These are phyloP conservation scores for Erinaceus europaeus DNA, from an alignment of 2,113 vertebrate genomes.

Conservation along the genomic window DNA sequence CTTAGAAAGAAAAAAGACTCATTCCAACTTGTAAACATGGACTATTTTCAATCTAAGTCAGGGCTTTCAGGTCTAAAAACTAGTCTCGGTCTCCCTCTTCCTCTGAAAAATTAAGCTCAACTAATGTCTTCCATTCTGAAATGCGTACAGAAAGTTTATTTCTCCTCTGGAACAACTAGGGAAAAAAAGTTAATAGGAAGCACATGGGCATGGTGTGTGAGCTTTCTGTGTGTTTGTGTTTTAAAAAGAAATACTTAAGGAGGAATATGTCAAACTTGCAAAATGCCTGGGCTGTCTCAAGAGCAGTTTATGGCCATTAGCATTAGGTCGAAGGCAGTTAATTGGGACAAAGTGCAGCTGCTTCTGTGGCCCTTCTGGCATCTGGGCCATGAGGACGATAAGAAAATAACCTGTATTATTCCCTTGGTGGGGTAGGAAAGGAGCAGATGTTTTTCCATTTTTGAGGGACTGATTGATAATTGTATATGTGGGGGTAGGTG, in stretches of 20 bases:
- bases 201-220: slow-evolving; percentile 46
- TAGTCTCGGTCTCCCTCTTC: background rate
- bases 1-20: background rate
- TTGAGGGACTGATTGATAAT: background rate
- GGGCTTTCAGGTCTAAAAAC: background rate
- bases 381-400: background rate
- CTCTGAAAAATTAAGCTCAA: background rate
- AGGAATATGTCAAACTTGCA: slow-evolving; percentile 30
- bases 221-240: slow-evolving; percentile 34
- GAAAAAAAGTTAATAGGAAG: slow-evolving; percentile 57
- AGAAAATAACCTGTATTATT: background rate
- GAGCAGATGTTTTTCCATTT: background rate
- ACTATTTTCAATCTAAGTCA: background rate
- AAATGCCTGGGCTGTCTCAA: slow-evolving; percentile 42
- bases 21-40: background rate
- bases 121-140: background rate
- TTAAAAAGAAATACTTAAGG: slow-evolving; percentile 39
- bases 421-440: background rate
- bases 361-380: background rate
- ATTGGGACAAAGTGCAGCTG: slow-evolving; percentile 54
- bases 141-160: slow-evolving; percentile 28
- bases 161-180: slow-evolving; percentile 56
- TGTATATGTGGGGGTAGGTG: background rate
- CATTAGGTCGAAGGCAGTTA: slow-evolving; percentile 9
- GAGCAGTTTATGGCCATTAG: slow-evolving; percentile 47